A percentile compares a stretch with the other conserved stretches of the same genome.
These are phyloP conservation scores for Dreissena polymorpha DNA, from an alignment of 1,140 invertebrate species.

Conservation along the genomic window DNA sequence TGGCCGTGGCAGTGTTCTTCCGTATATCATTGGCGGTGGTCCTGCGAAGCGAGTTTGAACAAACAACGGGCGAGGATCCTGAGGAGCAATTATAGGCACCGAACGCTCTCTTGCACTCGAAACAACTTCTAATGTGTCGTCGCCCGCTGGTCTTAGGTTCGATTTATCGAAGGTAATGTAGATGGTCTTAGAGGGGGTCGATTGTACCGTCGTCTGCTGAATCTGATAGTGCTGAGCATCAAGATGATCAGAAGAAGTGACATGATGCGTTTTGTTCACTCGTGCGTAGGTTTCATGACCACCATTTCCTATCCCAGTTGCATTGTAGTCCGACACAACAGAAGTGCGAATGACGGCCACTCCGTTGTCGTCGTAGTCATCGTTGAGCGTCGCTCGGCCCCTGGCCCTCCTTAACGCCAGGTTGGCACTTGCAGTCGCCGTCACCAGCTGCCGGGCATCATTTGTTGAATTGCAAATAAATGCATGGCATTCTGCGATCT, in stretches of 20 bases:
- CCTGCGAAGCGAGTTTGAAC: neutral
- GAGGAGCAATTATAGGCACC: neutral
- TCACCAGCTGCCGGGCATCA: slow-evolving; percentile 41
- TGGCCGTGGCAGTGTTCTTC: neutral
- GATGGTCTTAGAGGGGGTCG: neutral
- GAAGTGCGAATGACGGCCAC: slow-evolving; percentile 11
- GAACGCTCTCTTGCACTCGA: neutral
- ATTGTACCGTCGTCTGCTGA: neutral
- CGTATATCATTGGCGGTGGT: neutral
- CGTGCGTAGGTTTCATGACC: neutral
- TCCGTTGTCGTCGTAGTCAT: slow-evolving; percentile 15
- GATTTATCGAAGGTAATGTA: slow-evolving; percentile 43
- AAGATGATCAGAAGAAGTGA: neutral
- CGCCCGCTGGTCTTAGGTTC: slow-evolving; percentile 21
- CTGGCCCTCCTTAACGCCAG: slow-evolving; percentile 11
- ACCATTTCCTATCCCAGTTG: neutral
- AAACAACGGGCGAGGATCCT: neutral
- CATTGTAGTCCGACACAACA: neutral
- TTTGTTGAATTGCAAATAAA: slow-evolving; percentile 34
- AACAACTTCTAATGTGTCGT: slow-evolving; percentile 13
- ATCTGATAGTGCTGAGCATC: slow-evolving; percentile 5
- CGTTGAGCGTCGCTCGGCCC: neutral
- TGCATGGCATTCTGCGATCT: slow-evolving; percentile 47
- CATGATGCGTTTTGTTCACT: neutral
- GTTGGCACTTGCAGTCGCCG: slow-evolving; percentile 36